These are phyloP conservation scores for Manduca sexta DNA, from an alignment of 1,140 invertebrate genomes.

Conservation along the genomic window DNA sequence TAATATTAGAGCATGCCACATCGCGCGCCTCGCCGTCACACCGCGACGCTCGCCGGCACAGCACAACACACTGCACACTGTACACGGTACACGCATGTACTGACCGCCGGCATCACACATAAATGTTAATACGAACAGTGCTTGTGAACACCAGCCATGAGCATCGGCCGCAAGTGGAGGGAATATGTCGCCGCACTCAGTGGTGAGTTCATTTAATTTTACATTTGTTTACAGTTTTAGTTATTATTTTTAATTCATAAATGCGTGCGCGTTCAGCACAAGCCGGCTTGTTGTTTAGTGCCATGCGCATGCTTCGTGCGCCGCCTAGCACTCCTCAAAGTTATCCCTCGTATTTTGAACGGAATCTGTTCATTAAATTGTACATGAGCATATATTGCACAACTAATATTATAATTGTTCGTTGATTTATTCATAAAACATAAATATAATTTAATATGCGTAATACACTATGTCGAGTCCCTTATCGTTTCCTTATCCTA, in stretches of 20 bases:
- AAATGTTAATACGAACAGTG: slow-evolving; percentile 55
- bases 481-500: too few relatives aligned
- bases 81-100: slow-evolving; percentile 40
- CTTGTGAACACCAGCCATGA: slow-evolving; percentile 45
- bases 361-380: too few relatives aligned
- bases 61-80: slow-evolving; percentile 26
- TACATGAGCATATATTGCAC: too few relatives aligned
- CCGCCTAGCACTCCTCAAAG: too few relatives aligned
- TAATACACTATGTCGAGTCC: too few relatives aligned
- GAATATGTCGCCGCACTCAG: slow-evolving; percentile 64
- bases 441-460: neutral
- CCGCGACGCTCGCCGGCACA: too few relatives aligned
- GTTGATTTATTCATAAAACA: neutral
- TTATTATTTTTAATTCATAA: slow-evolving; percentile 10
- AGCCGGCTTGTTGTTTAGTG: too few relatives aligned
- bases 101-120: slow-evolving; percentile 32
- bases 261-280: slow-evolving; percentile 1
- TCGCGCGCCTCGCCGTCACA: slow-evolving; percentile 15
- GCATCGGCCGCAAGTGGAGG: slow-evolving; percentile 55
- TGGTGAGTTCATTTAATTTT: slow-evolving; percentile 45
- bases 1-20: slow-evolving; percentile 44
- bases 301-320: too few relatives aligned
- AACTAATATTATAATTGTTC: neutral
- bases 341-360: too few relatives aligned
- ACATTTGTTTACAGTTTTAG: neutral